Conservation (phyloP, 2,888 invertebrate genomes). For the Microplitis manilae region DNA sequence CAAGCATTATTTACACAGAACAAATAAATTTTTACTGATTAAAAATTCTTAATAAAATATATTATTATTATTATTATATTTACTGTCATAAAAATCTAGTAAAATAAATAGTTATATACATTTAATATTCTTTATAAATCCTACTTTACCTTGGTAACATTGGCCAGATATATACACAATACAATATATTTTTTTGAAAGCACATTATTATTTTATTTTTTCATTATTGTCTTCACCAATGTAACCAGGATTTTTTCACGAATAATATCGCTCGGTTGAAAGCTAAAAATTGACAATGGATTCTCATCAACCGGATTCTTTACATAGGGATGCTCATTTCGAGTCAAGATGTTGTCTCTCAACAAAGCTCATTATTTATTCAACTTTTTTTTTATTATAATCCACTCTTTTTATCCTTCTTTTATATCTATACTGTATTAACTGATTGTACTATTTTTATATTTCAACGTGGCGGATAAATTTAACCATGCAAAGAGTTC, state of each 20-base stretch:
- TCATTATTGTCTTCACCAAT: slow-evolving; percentile 14
- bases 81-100: too few relatives aligned
- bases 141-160: not conserved
- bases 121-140: too few relatives aligned
- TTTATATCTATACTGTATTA: not conserved
- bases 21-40: too few relatives aligned
- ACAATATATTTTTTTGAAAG: not conserved
- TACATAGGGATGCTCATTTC: slow-evolving; percentile 27
- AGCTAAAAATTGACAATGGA: slow-evolving; percentile 34
- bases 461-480: not conserved
- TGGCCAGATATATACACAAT: not conserved
- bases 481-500: not conserved
- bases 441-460: not conserved
- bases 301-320: slow-evolving; percentile 31
- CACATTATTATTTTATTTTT: not conserved
- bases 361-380: not conserved
- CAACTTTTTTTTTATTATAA: not conserved
- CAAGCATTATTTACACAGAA: too few relatives aligned
- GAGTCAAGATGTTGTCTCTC: not conserved
- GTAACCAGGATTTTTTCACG: not conserved
- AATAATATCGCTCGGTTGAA: not conserved
- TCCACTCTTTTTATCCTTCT: not conserved
- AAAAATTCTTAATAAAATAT: too few relatives aligned
- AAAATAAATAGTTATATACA: too few relatives aligned
- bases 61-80: too few relatives aligned